Evolutionary conservation across 2,797 vertebrate species (phyloP), one percentile per base, ranked within the genome.

Genomic region (Phoebastria nigripes): DNA sequence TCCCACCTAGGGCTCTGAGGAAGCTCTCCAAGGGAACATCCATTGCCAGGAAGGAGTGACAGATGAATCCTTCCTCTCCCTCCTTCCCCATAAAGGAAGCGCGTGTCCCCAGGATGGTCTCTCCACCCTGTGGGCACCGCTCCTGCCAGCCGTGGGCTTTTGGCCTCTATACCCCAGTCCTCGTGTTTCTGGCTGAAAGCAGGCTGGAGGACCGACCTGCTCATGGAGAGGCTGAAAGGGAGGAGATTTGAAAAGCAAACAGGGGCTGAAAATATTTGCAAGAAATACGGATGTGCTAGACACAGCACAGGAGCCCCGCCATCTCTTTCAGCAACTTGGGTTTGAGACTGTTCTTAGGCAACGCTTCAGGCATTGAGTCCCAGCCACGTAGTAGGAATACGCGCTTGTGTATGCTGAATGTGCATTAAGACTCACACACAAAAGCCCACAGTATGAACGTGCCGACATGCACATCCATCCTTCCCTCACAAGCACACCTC

Each of bases 331-430:
- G 28, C 41, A 35, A 1, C 33, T 31, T 11, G 17, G 8, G 18
- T 11, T 31, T 33, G 55, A 54, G 26, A 6, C 29, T 8, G 7
- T 20, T 44, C 39, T 54, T 7, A 11, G 15, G 33, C 76, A 66
- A 12, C 0, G 0, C 11, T 56, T 35, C 51, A 70, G 24, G 26
- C 31, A 15, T 2, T 0, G 1, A 49, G 37, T 46, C 29, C 61
- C 0, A 0, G 41, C 28, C 61, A 21, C 1, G 0, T 0, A 2
- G 39, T 1, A 33, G 39, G 29, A 49, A n/a, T 3, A 4, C 0
- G 12, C 4, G 6, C 74, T 46, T 3, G 0, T 0, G 6, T 6
- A 2, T 31, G 3, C 0, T 5, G 18, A 16, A 16, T 0, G 24
- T 4, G 21, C 51, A 2, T 9, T 7, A 18, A n/a, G 33, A 8